Evolutionary conservation across 2,888 invertebrate species (phyloP).

Genomic region (Drosophila prostipennis): DNA sequence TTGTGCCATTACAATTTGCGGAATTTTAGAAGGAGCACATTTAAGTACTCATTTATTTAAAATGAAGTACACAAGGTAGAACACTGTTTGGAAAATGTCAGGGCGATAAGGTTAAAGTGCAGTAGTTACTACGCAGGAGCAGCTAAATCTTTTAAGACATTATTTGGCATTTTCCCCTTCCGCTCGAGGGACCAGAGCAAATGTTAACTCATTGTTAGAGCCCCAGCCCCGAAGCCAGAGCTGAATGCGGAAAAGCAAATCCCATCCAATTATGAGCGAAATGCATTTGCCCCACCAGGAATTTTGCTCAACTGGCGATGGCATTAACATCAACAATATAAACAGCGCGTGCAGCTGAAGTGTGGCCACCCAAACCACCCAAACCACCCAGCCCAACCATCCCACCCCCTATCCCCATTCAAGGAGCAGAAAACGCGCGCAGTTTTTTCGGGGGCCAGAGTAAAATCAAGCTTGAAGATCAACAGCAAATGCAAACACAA

Average conservation of each 20-base stretch:
- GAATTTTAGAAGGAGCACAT: slow-evolving; percentile 9
- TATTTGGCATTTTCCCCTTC: slow-evolving; percentile 11
- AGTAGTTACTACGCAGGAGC: neutral
- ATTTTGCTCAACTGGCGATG: slow-evolving; percentile 47
- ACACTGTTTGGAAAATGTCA: neutral
- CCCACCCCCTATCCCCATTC: neutral
- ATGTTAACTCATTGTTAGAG: slow-evolving; percentile 30
- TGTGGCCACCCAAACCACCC: slow-evolving; percentile 13
- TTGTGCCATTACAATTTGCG: slow-evolving; percentile 30
- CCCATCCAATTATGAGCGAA: slow-evolving; percentile 56
- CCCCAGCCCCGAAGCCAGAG: slow-evolving; percentile 8
- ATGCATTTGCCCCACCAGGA: slow-evolving; percentile 34
- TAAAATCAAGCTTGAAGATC: slow-evolving; percentile 62
- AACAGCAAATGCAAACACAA: slow-evolving; percentile 58
- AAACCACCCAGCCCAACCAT: neutral
- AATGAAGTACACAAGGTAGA: neutral
- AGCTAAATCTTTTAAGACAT: slow-evolving; percentile 1
- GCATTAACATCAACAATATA: slow-evolving; percentile 57
- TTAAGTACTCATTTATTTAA: slow-evolving; percentile 1
- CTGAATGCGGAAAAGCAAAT: slow-evolving; percentile 21
- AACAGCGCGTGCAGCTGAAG: slow-evolving; percentile 52
- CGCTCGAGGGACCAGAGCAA: slow-evolving; percentile 10
- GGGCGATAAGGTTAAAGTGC: neutral
- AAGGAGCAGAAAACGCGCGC: slow-evolving; percentile 50
- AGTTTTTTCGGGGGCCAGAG: slow-evolving; percentile 27